phyloP scores from a whole-genome alignment of 2,797 vertebrate species.

The Mormyrops attenuatus region DNA sequence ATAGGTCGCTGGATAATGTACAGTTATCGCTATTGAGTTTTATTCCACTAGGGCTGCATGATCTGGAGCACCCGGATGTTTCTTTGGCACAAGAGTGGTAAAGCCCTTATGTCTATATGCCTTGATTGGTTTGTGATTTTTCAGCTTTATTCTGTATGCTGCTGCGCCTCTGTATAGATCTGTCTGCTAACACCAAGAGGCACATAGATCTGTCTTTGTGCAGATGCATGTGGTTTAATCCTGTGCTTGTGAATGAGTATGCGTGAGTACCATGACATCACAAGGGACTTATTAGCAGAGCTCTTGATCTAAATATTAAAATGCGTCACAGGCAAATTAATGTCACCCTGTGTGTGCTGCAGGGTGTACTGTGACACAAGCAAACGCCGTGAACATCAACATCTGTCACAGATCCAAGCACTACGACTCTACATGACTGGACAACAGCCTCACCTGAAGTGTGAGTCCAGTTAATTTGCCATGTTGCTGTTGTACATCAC shows the following conservation, averaged over 20 bases:
- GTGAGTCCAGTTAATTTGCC: conserved; percentile 57
- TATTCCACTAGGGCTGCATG: conserved; percentile 75
- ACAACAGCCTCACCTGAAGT: conserved; percentile 83
- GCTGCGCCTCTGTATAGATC: background rate
- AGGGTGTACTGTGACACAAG: conserved; percentile 98
- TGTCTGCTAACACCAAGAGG: no score
- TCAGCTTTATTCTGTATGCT: background rate
- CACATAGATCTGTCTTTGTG: background rate
- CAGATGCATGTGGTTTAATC: background rate
- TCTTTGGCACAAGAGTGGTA: conserved; percentile 98
- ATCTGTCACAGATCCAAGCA: conserved; percentile 87
- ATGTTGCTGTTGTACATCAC: background rate
- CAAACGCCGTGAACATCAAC: conserved; percentile 84
- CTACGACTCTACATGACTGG: conserved; percentile 92
- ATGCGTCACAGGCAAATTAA: background rate
- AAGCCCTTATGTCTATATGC: conserved; percentile 32
- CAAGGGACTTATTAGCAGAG: background rate
- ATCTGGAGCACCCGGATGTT: conserved; percentile 95
- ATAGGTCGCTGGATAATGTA: background rate
- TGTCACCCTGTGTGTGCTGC: background rate
- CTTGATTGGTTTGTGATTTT: conserved; percentile 1
- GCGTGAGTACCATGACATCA: background rate
- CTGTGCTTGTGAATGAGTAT: background rate
- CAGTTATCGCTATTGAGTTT: background rate
- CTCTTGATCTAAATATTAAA: background rate